Evolutionary conservation across 2,113 vertebrate species (phyloP).

Genomic region (Thalassarche chlororhynchos): DNA sequence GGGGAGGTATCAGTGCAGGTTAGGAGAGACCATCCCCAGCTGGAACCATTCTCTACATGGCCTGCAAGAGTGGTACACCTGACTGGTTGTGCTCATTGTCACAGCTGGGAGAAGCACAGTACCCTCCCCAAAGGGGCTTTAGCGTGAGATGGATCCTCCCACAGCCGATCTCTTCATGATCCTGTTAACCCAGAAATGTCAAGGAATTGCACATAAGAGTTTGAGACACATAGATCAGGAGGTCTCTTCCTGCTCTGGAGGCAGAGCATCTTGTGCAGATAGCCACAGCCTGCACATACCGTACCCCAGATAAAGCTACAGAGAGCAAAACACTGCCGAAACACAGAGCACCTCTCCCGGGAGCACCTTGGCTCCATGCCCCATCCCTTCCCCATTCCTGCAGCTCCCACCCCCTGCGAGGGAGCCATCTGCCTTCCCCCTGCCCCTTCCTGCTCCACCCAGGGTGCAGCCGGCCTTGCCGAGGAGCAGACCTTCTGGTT

Average conservation of each 20-base stretch:
- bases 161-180: neutral
- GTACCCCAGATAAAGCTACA: neutral
- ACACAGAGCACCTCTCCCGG: neutral
- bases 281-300: neutral
- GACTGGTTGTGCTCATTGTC: neutral
- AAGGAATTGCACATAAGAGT: neutral
- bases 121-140: neutral
- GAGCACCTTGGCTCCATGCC: neutral
- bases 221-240: neutral
- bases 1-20: neutral
- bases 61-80: neutral
- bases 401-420: neutral
- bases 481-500: slow-evolving; percentile 41
- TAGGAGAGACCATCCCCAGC: neutral
- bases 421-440: neutral
- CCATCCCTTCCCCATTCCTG: slow-evolving; percentile 45
- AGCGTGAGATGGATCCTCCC: neutral
- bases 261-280: neutral
- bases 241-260: neutral
- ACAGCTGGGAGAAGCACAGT: neutral
- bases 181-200: neutral
- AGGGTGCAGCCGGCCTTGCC: neutral
- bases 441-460: slow-evolving; percentile 54
- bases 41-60: neutral
- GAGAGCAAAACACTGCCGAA: neutral